phyloP scores from a whole-genome alignment of 2,113 vertebrate genomes.

The Bombycilla garrulus region DNA sequence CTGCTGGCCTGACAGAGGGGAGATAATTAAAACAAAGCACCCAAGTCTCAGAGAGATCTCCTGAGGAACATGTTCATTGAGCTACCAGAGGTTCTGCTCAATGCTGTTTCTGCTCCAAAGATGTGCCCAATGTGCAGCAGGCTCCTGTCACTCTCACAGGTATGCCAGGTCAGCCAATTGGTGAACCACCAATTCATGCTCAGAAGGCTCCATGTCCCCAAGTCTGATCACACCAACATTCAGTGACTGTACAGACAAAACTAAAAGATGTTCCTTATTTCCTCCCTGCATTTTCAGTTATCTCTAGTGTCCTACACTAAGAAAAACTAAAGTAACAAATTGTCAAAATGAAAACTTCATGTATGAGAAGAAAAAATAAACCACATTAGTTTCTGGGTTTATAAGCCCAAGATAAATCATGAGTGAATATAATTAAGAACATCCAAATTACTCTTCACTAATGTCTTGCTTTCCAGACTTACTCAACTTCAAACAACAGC shows the following conservation, averaged over 20 bases:
- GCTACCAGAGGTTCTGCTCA: neutral
- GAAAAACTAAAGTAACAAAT: neutral
- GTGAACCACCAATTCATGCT: neutral
- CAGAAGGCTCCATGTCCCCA: neutral
- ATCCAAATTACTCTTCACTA: constrained; percentile 29
- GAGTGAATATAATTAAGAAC: neutral
- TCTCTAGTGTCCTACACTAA: neutral
- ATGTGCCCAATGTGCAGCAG: neutral
- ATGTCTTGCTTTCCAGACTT: neutral
- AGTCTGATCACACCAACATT: neutral
- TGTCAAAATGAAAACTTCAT: neutral
- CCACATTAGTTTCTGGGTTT: neutral
- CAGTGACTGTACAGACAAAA: neutral
- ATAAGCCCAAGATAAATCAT: neutral
- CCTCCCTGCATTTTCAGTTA: neutral
- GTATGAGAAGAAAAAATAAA: neutral
- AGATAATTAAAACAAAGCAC: neutral
- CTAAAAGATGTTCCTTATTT: neutral
- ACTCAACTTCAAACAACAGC: neutral
- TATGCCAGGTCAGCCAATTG: neutral
- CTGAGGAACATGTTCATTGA: neutral
- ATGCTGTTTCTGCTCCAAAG: neutral
- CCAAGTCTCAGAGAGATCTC: neutral
- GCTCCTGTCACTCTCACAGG: neutral
- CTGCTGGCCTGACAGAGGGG: neutral